These are phyloP conservation scores for Disparrhopalites patrizii DNA, from an alignment of 2,888 invertebrate species.

Conservation along the genomic window DNA sequence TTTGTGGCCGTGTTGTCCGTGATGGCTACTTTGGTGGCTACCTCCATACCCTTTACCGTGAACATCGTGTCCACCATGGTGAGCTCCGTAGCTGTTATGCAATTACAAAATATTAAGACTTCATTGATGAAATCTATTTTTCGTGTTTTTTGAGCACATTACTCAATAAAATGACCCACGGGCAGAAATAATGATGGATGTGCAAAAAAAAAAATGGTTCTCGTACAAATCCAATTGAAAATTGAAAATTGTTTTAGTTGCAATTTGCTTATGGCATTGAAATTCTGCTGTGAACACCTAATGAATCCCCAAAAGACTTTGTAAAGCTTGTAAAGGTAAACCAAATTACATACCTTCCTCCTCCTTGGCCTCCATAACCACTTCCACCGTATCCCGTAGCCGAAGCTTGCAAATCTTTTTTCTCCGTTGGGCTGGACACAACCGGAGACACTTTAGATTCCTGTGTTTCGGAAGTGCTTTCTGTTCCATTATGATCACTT, in stretches of 20 bases:
- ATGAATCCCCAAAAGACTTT: neutral
- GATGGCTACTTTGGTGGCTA: slow-evolving; percentile 21
- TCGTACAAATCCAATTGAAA: too few relatives aligned
- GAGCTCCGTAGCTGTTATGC: slow-evolving; percentile 18
- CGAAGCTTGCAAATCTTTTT: slow-evolving; percentile 25
- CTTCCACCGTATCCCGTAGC: slow-evolving; percentile 23
- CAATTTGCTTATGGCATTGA: neutral
- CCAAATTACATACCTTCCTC: slow-evolving; percentile 6
- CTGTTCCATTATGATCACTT: slow-evolving; percentile 1
- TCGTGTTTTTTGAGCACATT: too few relatives aligned
- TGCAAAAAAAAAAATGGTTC: too few relatives aligned
- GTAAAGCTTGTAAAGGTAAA: neutral
- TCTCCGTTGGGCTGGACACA: neutral
- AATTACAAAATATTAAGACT: too few relatives aligned
- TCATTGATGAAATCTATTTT: too few relatives aligned
- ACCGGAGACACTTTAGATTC: slow-evolving; percentile 26
- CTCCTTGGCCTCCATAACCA: slow-evolving; percentile 8
- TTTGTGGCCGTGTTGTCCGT: slow-evolving; percentile 29
- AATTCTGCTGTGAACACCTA: neutral
- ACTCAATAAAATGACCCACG: too few relatives aligned
- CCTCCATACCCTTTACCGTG: slow-evolving; percentile 29
- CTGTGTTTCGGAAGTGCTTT: neutral
- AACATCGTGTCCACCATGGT: slow-evolving; percentile 11
- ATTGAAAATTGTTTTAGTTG: neutral
- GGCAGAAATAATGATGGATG: too few relatives aligned